Evolutionary conservation across 2,797 vertebrate species (phyloP).

Genomic region (Heliangelus exortis): DNA sequence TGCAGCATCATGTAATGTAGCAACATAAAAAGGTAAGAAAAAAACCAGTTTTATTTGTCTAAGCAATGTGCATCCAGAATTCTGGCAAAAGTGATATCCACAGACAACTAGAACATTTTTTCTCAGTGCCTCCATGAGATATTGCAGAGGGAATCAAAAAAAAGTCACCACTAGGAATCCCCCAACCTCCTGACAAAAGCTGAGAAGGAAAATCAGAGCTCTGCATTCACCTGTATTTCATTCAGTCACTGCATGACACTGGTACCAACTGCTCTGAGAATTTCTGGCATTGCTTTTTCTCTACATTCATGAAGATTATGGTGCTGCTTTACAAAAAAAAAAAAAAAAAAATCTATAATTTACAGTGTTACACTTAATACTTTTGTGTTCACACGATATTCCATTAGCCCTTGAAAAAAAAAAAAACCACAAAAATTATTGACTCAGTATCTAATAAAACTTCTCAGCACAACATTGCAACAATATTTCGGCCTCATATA

Average conservation of each 20-base stretch:
- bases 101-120: background rate
- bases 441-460: background rate
- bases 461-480: background rate
- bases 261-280: background rate
- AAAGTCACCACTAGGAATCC: background rate
- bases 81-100: background rate
- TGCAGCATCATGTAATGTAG: background rate
- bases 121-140: background rate
- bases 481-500: background rate
- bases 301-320: background rate
- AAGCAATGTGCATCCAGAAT: background rate
- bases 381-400: background rate
- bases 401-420: background rate
- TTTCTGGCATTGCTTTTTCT: background rate
- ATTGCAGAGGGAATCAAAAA: background rate
- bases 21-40: background rate
- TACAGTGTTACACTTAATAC: background rate
- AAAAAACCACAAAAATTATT: background rate
- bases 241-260: rapidly evolving
- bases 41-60: rapidly evolving
- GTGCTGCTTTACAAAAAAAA: background rate
- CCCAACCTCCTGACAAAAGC: background rate
- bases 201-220: background rate
- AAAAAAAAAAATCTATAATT: no score
- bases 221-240: background rate